These are phyloP conservation scores for Nyctibius bracteatus DNA, from an alignment of 2,113 vertebrate species.

Conservation along the genomic window DNA sequence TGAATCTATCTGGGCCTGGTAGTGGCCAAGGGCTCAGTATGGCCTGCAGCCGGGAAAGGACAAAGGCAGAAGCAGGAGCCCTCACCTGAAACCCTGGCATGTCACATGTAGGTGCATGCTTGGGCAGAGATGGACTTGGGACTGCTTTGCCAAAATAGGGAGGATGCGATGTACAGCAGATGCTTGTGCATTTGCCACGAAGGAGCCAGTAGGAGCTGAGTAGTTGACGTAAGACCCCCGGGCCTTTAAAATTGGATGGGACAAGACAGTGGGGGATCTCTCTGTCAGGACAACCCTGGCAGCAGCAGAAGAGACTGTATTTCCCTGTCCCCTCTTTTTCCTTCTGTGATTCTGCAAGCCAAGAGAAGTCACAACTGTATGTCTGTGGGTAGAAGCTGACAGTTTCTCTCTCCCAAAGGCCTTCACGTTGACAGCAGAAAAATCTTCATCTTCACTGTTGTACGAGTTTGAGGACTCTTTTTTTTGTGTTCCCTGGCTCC, in stretches of 20 bases:
- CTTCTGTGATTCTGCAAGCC: background rate
- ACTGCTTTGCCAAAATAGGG: background rate
- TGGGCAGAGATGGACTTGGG: background rate
- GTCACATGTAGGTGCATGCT: accelerated
- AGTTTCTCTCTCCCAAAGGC: background rate
- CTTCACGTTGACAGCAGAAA: background rate
- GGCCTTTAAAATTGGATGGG: background rate
- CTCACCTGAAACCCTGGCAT: background rate
- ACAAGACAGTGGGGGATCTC: background rate
- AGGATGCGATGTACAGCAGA: background rate
- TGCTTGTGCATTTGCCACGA: accelerated
- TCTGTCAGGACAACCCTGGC: background rate
- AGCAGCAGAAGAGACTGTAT: background rate
- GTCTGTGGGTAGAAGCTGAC: background rate
- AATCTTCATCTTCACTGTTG: background rate
- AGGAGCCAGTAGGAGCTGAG: background rate
- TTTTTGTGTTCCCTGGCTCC: background rate
- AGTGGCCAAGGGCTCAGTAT: background rate
- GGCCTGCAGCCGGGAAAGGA: background rate
- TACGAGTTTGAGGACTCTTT: background rate
- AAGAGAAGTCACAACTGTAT: background rate
- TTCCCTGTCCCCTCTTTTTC: background rate
- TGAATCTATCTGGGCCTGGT: background rate
- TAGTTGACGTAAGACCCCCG: background rate
- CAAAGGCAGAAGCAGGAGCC: background rate